A percentile compares a stretch with the other conserved stretches of the same genome.
Conservation (phyloP, 2,113 vertebrate genomes). For the Rhinolophus sinicus region DNA sequence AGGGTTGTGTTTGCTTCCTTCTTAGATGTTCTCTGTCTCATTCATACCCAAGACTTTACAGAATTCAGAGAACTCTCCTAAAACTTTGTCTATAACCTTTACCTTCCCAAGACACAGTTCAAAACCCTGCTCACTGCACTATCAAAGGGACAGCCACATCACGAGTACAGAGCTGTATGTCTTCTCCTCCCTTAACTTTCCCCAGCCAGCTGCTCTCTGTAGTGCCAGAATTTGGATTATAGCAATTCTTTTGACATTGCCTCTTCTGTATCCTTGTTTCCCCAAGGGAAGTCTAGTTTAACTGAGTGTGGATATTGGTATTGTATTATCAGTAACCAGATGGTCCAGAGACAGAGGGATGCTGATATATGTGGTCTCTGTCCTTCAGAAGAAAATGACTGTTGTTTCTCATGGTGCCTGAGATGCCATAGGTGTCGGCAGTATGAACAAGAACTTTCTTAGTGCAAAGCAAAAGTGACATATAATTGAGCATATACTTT, state of each 20-base stretch:
- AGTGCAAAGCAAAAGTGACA: not conserved
- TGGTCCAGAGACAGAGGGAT: not conserved
- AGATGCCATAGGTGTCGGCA: not conserved
- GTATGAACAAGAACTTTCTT: not conserved
- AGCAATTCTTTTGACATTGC: not conserved
- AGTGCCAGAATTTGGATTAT: not conserved
- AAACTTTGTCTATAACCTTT: not conserved
- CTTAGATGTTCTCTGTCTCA: not conserved
- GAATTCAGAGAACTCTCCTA: not conserved
- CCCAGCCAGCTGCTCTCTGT: not conserved
- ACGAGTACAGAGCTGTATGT: rapidly evolving
- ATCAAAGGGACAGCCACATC: not conserved
- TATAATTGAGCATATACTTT: not conserved
- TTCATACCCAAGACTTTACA: not conserved
- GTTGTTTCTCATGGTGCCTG: not conserved
- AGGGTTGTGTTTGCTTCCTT: not conserved
- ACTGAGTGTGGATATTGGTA: not conserved
- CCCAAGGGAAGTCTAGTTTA: not conserved
- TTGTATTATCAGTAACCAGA: not conserved
- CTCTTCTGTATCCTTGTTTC: not conserved
- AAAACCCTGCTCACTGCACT: rapidly evolving
- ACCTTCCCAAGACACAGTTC: not conserved
- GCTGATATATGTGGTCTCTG: not conserved
- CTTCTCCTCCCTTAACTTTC: not conserved
- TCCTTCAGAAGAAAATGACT: not conserved